Base-by-base conservation (phyloP, 1,140 invertebrate genomes). In the Amyelois transitella region DNA sequence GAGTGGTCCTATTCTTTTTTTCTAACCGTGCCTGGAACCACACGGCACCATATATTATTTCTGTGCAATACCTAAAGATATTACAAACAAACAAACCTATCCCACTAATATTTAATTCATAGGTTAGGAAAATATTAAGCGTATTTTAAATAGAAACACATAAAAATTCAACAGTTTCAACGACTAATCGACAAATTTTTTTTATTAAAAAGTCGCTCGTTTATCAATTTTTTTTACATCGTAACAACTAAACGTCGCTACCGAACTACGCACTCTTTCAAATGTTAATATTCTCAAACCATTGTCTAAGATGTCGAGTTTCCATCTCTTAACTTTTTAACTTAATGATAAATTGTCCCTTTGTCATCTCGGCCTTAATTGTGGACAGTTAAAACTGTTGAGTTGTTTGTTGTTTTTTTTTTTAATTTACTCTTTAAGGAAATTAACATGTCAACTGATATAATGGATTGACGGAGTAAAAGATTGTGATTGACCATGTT, bases 201-300 rank as follows among this genome's bases (percentile, higher is more conserved):
- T n/a, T n/a, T n/a, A n/a, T n/a, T 2, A 38, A 38, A 38, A 38
- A 38, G 32, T 14, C 32, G 32, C 32, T 1, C 12, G 32, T 14
- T 14, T 38, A 8, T 14, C 5, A 14, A 14, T 14, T 2, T n/a
- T 38, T 61, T 58, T 64, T n/a, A n/a, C 20, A 25, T 43, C 18
- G 25, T 20, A 58, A 62, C 32, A 21, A 54, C 54, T 56, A 63
- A 66, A 60, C 56, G 52, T 60, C 48, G 75, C 78, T 74, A 72
- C 78, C 64, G 76, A 51, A 69, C 71, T 81, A 81, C 78, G 75
- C 76, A 28, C 45, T 58, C 70, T 71, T 79, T 79, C 64, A 69
- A 69, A 81, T 81, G 76, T 52, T 75, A 79, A 81, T 78, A n/a
- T 59, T 62, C 22, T n/a, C 43, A 32, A 18, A 20, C 14, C 32